Percentiles rank a stretch among this genome's conserved stretches.
These are phyloP conservation scores for Himantopus leucocephalus DNA, from an alignment of 2,113 vertebrate genomes.

Conservation along the genomic window DNA sequence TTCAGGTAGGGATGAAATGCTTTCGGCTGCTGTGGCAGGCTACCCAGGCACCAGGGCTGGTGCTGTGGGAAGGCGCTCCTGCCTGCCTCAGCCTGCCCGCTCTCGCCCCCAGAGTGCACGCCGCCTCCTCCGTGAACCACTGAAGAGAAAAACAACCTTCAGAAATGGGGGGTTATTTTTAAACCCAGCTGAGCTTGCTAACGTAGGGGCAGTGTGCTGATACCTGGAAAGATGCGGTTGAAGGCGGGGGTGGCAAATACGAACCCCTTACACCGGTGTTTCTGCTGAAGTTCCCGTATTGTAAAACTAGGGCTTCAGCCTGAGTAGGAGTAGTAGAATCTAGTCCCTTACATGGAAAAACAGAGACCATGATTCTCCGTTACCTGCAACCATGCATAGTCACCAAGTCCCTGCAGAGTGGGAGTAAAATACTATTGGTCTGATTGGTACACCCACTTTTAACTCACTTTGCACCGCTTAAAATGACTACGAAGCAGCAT, in stretches of 20 bases:
- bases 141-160: neutral
- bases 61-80: neutral
- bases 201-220: neutral
- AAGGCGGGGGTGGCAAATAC: neutral
- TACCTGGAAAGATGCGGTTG: conserved; percentile 12
- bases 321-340: conserved; percentile 35
- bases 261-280: neutral
- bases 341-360: conserved; percentile 20
- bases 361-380: conserved; percentile 1
- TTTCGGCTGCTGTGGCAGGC: rapidly evolving
- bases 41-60: neutral
- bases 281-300: neutral
- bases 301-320: conserved; percentile 26
- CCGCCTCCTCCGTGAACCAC: neutral
- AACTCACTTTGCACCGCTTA: neutral
- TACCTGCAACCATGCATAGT: neutral
- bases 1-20: neutral
- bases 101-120: rapidly evolving
- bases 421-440: conserved; percentile 30
- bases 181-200: neutral
- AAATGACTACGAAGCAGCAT: neutral
- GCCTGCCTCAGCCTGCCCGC: neutral
- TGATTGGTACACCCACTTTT: conserved; percentile 30
- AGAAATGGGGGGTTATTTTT: neutral
- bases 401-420: neutral